Evolutionary conservation across 1,140 invertebrate genomes (phyloP), one percentile per base, ranked within the genome.

Genomic region (Fopius arisanus): DNA sequence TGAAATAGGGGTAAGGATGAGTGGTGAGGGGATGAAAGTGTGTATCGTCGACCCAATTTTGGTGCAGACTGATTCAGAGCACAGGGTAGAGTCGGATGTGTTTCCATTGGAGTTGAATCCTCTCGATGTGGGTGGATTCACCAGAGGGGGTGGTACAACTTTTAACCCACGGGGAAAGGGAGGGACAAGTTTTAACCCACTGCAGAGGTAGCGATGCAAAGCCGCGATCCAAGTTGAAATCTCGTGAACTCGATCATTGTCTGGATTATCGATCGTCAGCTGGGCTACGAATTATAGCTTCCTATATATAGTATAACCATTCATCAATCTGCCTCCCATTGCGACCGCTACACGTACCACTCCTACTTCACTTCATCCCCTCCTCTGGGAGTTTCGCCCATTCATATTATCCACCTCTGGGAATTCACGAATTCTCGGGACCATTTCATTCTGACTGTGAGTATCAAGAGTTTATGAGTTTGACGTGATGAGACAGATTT

Each of bases 21-120:
- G 54, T 26, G 54, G 21, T 26, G 14, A 6, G 54, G 10, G 62
- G 14, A 5, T 16, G 62, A 16, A 33, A 14, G 9, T 1, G 29
- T 65, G 62, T 65, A 33, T 65, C 29, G 62, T 65, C 28, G 62
- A 65, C 62, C 62, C 62, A 65, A 65, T 65, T 65, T 33, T 10
- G 29, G 14, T 23, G 23, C 54, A 26, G 54, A 26, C 54, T 59
- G 54, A 59, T 59, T 59, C 54, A 59, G 54, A 59, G 14, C 19
- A 59, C 54, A 14, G 21, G 21, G n/a, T n/a, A n/a, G n/a, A 59
- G 2, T 59, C 6, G 21, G 54, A 59, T 59, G 54, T 59, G 19
- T 59, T 59, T 23, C 54, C 54, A 26, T 23, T 59, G 23, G 21
- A 59, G 54, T 59, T 26, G 7, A 14, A 59, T 59, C 23, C 43